Percentiles rank a stretch among this genome's conserved stretches.
Evolutionary conservation across 2,888 invertebrate genomes (phyloP).

Genomic region (Andricus curvator): DNA sequence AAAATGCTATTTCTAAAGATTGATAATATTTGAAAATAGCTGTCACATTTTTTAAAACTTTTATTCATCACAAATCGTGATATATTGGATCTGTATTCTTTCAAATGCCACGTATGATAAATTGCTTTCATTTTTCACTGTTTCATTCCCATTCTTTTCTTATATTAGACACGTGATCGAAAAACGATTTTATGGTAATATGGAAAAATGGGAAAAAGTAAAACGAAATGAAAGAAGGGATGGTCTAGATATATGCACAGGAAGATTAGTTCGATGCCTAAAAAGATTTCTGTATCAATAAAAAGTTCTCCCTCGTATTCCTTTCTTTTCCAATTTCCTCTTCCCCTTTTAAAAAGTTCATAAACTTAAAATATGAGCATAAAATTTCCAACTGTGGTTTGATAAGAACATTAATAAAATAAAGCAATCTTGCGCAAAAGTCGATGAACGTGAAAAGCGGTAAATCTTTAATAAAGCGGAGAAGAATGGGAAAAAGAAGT

Average conservation of each 20-base stretch:
- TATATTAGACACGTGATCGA: conserved; percentile 24
- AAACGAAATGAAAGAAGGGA: conserved; percentile 8
- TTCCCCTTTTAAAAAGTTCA: background rate
- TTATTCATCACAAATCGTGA: conserved; percentile 9
- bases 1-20: background rate
- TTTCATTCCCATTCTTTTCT: conserved; percentile 32
- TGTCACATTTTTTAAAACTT: background rate
- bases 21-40: background rate
- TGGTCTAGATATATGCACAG: background rate
- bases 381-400: conserved; percentile 2
- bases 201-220: conserved; percentile 1
- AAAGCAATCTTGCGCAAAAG: conserved; percentile 28
- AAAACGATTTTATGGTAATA: conserved; percentile 38
- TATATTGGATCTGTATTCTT: conserved; percentile 4
- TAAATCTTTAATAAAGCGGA: conserved; percentile 42
- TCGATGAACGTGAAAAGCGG: conserved; percentile 12
- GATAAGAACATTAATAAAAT: conserved; percentile 30
- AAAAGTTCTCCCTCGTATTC: background rate
- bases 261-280: background rate
- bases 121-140: conserved; percentile 24
- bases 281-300: conserved; percentile 20
- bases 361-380: conserved; percentile 10
- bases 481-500: background rate
- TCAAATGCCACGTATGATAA: conserved; percentile 21
- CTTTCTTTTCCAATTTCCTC: background rate